phyloP scores from a whole-genome alignment of 1,140 invertebrate species.

The Drusus annulatus region DNA sequence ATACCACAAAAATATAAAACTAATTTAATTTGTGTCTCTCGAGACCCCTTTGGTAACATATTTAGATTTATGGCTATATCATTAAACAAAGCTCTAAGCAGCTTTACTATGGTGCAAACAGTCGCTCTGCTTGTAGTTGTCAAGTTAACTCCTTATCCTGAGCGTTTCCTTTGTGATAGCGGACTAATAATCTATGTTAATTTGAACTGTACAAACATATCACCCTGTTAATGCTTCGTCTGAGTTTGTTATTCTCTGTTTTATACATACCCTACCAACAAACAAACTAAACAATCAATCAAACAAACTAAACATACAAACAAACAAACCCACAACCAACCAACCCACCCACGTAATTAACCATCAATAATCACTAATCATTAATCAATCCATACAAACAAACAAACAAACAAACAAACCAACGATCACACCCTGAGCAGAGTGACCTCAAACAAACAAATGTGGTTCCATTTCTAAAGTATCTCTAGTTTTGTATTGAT shows the following conservation, averaged over 20 bases:
- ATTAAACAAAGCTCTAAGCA: slow-evolving; percentile 46
- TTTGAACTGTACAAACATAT: slow-evolving; percentile 36
- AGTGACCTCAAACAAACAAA: slow-evolving; percentile 50
- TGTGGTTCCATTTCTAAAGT: slow-evolving; percentile 60
- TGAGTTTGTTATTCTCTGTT: too few species aligned
- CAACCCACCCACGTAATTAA: too few species aligned
- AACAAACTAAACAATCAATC: too few species aligned
- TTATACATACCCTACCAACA: too few species aligned
- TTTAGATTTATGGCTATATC: slow-evolving; percentile 55
- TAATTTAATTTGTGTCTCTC: slow-evolving; percentile 58
- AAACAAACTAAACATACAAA: too few species aligned
- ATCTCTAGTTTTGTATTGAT: slow-evolving; percentile 60
- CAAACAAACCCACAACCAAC: too few species aligned
- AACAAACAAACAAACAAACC: too few species aligned
- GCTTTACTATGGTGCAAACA: slow-evolving; percentile 58
- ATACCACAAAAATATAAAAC: slow-evolving; percentile 60
- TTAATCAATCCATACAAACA: neutral
- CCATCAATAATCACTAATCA: too few species aligned
- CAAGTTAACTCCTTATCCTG: neutral
- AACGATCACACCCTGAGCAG: slow-evolving; percentile 38
- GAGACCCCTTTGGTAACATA: slow-evolving; percentile 55
- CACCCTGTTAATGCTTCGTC: neutral
- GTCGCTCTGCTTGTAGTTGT: slow-evolving; percentile 54
- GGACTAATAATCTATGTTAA: neutral
- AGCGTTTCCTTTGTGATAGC: slow-evolving; percentile 40